Base-by-base conservation (phyloP, 2,797 vertebrate genomes). In the Spinus olivaceus region DNA sequence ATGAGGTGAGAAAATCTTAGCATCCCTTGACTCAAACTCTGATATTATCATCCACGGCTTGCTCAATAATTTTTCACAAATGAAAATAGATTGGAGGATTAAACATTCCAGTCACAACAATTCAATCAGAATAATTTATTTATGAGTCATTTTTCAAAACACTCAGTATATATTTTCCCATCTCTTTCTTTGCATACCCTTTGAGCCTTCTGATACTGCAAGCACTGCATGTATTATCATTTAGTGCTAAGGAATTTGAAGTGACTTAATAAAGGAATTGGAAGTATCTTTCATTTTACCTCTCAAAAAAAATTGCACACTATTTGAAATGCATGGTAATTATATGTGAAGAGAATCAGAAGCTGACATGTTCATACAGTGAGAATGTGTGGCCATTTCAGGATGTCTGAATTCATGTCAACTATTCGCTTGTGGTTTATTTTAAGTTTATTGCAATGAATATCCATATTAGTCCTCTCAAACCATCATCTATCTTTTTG, bases 111-210 rank as follows among this genome's bases (percentile, higher is more conserved):
- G 50, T 92, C 64, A 77, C 49, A 89, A 84, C 11, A 50, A 97
- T 96, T 97, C 93, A 96, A 95, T 90, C 72, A 92, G 81, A 92
- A 96, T 97, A 32, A 96, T 97, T 97, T 97, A 97, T 97, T 97
- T 97, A 96, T 90, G 88, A 96, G 71, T 94, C 70, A 94, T 96
- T 97, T 97, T 97, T 84, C 69, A 71, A 96, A 96, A 94, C 60
- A 81, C 74, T 81, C 47, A 78, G 46, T 95, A 66, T 95, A 92
- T 95, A 90, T 95, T 97, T 97, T 91, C 59, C 50, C 76, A 66
- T 94, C 70, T 90, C 90, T 96, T 97, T 95, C 33, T 67, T 94
- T 96, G 86, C 92, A 79, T 85, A 76, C 63, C 74, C 95, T 91
- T 95, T 95, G 88, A 92, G 94, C 19, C 56, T 95, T 95, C 93